Evolutionary conservation across 2,797 vertebrate genomes (phyloP).

Genomic region (Sitta carolinensis): DNA sequence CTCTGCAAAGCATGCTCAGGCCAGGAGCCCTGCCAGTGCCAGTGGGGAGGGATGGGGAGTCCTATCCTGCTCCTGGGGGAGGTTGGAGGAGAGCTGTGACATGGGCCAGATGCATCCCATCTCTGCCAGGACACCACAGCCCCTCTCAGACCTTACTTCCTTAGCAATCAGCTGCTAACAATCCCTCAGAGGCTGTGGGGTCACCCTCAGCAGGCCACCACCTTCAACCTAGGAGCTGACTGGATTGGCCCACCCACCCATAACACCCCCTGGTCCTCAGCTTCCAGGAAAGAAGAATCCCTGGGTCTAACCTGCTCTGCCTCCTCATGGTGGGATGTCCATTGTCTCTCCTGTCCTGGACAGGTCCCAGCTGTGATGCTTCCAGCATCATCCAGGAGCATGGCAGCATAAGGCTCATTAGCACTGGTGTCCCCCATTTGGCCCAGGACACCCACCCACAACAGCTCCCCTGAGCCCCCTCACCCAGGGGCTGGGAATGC

Average conservation of each 20-base stretch:
- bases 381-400: not conserved
- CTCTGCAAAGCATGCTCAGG: fast-evolving
- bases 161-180: not conserved
- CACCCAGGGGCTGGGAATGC: not conserved
- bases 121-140: not conserved
- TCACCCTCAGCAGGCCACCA: fast-evolving
- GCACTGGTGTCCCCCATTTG: not conserved
- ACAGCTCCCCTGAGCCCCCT: not conserved
- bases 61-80: not conserved
- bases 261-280: not conserved
- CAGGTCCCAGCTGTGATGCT: not conserved
- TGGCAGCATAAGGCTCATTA: not conserved
- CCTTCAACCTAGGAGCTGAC: not conserved
- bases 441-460: not conserved
- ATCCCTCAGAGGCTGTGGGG: not conserved
- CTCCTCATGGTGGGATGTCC: not conserved
- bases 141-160: not conserved
- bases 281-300: not conserved
- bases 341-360: not conserved
- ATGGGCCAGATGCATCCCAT: not conserved
- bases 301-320: not conserved
- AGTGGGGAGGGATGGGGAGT: not conserved
- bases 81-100: not conserved
- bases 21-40: not conserved
- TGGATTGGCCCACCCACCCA: not conserved